phyloP scores from a whole-genome alignment of 2,113 vertebrate genomes.

The Nymphicus hollandicus region DNA sequence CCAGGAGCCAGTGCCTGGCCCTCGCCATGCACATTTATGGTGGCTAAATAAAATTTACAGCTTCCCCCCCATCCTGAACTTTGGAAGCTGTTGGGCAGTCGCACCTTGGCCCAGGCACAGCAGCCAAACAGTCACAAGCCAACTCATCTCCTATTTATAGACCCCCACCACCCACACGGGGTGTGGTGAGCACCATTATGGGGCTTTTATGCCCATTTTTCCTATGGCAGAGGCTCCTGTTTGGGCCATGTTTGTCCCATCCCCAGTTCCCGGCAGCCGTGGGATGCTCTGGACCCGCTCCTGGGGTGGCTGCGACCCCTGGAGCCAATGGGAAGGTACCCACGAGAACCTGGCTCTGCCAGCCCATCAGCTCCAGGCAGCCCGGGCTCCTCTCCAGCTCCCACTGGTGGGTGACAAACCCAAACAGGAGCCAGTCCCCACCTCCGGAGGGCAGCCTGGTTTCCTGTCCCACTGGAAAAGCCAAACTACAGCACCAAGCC shows the following conservation, averaged over 20 bases:
- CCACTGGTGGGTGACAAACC: background rate
- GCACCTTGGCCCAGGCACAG: background rate
- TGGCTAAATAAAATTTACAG: background rate
- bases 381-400: constrained; percentile 25
- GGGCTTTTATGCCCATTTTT: background rate
- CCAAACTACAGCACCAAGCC: background rate
- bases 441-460: background rate
- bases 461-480: background rate
- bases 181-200: constrained; percentile 28
- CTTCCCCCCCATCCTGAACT: background rate
- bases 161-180: background rate
- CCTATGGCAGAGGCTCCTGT: background rate
- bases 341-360: background rate
- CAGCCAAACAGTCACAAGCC: background rate
- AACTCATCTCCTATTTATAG: constrained; percentile 62
- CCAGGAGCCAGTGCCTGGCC: background rate
- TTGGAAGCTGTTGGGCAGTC: background rate
- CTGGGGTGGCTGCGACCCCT: background rate
- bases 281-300: background rate
- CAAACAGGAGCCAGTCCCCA: background rate
- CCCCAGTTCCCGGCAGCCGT: background rate
- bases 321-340: background rate
- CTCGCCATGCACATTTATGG: background rate
- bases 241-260: background rate
- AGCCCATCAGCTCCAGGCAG: background rate